Conservation (phyloP, 1,140 invertebrate species). For the Musca vetustissima region DNA sequence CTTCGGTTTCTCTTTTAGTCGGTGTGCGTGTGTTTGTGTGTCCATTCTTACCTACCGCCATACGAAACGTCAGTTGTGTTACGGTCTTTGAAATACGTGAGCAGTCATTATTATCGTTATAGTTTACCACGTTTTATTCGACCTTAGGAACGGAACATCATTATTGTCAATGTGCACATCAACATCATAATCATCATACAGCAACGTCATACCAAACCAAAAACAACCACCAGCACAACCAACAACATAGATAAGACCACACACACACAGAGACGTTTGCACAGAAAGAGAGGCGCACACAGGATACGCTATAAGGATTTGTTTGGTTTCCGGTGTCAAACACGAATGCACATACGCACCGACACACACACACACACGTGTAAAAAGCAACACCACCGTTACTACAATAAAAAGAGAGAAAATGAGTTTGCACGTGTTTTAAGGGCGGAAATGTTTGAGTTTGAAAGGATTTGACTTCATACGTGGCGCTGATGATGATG, state of each 20-base stretch:
- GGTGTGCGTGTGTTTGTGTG: neutral
- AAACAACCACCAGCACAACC: neutral
- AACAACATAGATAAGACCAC: neutral
- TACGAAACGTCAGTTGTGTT: neutral
- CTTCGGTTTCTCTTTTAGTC: neutral
- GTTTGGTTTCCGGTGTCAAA: neutral
- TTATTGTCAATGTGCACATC: neutral
- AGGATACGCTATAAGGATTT: constrained; percentile 9
- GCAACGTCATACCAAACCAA: neutral
- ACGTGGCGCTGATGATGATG: neutral
- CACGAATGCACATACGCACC: no score
- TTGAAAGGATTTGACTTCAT: neutral
- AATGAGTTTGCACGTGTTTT: neutral
- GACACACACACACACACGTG: neutral
- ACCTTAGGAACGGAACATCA: no score
- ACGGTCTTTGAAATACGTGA: no score
- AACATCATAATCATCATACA: neutral
- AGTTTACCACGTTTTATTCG: no score
- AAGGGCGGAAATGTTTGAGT: constrained; percentile 11
- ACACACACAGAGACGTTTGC: no score
- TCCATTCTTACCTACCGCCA: constrained; percentile 1
- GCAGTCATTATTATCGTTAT: no score
- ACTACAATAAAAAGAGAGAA: neutral
- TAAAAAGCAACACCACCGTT: neutral
- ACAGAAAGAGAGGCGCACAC: no score